These are phyloP conservation scores for Sebastes trivittatus DNA, from an alignment of 2,797 vertebrate genomes.

Conservation along the genomic window DNA sequence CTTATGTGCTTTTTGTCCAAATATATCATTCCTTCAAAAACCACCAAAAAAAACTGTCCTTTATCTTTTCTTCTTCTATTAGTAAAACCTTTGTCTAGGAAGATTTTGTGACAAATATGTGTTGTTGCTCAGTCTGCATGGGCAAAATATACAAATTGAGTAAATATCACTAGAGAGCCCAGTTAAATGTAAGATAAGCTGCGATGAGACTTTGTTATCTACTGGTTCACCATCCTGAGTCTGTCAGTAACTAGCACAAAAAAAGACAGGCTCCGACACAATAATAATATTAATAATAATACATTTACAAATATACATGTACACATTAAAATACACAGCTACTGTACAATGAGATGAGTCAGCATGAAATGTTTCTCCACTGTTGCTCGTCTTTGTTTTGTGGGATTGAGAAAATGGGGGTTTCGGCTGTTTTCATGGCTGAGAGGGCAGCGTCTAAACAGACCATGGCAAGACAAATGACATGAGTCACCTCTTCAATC, in stretches of 20 bases:
- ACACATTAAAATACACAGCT: constrained; percentile 67
- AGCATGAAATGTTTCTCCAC: constrained; percentile 48
- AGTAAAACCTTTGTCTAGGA: not conserved
- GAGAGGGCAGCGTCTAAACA: constrained; percentile 76
- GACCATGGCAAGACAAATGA: constrained; percentile 77
- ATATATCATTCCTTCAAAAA: not conserved
- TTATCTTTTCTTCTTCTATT: not conserved
- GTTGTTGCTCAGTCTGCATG: not conserved
- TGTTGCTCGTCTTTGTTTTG: constrained; percentile 60
- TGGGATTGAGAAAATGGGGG: constrained; percentile 55
- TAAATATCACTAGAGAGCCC: constrained; percentile 35
- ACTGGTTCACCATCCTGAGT: constrained; percentile 23
- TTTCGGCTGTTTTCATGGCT: constrained; percentile 74
- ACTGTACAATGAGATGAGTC: constrained; percentile 67
- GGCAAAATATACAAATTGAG: constrained; percentile 43
- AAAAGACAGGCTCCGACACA: constrained; percentile 35
- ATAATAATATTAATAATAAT: constrained; percentile 73
- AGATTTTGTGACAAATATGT: not conserved
- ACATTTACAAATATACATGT: constrained; percentile 79
- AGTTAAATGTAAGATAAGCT: not conserved
- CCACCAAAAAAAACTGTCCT: not conserved
- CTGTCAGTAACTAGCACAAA: constrained; percentile 49
- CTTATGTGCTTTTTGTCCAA: not conserved
- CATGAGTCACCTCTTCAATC: constrained; percentile 85
- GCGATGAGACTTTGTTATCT: constrained; percentile 4